Base-by-base conservation (phyloP, 30 jellyfish, hydroid and myxozoan genomes). In the Aurelia coerulea region DNA sequence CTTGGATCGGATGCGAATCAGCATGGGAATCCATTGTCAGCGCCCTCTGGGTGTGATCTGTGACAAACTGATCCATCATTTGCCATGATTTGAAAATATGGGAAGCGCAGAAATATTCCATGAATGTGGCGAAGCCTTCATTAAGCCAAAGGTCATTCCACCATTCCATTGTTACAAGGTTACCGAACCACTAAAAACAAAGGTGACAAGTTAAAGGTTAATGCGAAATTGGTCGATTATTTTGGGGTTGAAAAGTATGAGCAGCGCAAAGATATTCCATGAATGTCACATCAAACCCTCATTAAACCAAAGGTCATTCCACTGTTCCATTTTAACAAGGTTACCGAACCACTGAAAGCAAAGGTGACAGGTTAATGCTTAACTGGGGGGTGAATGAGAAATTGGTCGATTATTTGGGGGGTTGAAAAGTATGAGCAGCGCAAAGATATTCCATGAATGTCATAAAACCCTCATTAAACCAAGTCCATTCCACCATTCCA, bases 91-190 rank as follows among this genome's bases (percentile, higher is more conserved):
- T 81, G 85, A 49, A 50, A 18, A 84, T 68, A 65, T 60, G 59
- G 51, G 84, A 85, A 11, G 91, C 93, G 19, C 98, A 96, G 33
- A 85, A 71, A 63, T 56, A 80, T 74, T 92, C 98, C 84, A 81
- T 83, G 74, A 70, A 92, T 2, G 98, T 84, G 11, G 98, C 98
- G 66, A 92, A 92, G 8, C 98, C 98, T 65, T 93, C 98, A 79
- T 92, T 46, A 18, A 71, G 65, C 81, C 81, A 71, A 9, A 88
- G 84, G 59, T 92, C 56, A 46, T 46, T 46, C 95, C 76, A 85
- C 95, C 95, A 85, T 63, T 63, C 39, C 73, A 63, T 63, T 63
- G 97, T 23, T 7, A 46, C 56, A 7, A 46, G 56, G 56, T 46
- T 46, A 46, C 56, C 56, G 8, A 46, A 46, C 56, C 56, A 46